phyloP scores from a whole-genome alignment of 2,113 vertebrate genomes.

The Murina feae region DNA sequence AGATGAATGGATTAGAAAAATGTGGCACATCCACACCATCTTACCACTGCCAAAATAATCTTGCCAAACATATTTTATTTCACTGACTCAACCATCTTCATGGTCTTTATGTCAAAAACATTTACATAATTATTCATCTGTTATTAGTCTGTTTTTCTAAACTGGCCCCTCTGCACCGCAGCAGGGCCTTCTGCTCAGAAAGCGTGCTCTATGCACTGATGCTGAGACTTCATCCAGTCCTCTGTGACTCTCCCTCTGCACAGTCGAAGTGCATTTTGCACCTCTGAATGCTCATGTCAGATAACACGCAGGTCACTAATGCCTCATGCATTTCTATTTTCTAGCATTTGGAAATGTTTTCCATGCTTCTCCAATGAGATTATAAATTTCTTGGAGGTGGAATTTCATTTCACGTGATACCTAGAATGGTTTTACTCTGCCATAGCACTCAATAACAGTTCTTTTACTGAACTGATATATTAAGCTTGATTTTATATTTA shows the following conservation, averaged over 20 bases:
- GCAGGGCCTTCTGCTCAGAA: not conserved
- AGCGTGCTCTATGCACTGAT: accelerated
- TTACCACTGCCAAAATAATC: not conserved
- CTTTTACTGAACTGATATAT: not conserved
- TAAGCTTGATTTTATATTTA: not conserved
- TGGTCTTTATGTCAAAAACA: not conserved
- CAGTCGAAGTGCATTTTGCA: not conserved
- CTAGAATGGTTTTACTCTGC: not conserved
- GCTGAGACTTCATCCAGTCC: not conserved
- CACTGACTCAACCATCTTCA: not conserved
- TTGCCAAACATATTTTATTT: not conserved
- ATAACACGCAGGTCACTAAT: not conserved
- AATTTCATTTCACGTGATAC: not conserved
- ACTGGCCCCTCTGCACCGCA: accelerated
- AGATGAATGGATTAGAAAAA: no score
- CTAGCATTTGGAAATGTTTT: not conserved
- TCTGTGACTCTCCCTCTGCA: not conserved
- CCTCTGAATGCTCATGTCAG: not conserved
- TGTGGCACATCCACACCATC: no score
- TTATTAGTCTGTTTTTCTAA: not conserved
- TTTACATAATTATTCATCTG: accelerated
- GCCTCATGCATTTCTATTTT: not conserved
- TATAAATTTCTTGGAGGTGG: not conserved
- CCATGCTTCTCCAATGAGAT: not conserved
- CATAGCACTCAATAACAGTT: not conserved